A percentile compares a stretch with the other conserved stretches of the same genome.
Evolutionary conservation across 2,797 vertebrate species (phyloP).

Genomic region (Rallus crepitans): DNA sequence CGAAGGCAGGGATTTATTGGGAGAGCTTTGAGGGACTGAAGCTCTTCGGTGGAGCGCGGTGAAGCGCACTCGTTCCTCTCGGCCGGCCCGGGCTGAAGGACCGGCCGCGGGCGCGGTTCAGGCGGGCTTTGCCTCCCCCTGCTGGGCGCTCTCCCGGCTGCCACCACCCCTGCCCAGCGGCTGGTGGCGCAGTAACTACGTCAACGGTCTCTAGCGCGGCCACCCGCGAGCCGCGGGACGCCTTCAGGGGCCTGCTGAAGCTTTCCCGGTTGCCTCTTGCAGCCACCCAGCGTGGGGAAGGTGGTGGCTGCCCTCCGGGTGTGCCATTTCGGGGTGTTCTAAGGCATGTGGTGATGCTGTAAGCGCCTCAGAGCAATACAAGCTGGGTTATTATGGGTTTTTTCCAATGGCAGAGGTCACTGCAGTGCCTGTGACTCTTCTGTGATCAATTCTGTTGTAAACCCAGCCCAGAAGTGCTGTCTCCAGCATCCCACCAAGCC

Average conservation of each 20-base stretch:
- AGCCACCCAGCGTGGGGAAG: rapidly evolving
- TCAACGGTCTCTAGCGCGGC: rapidly evolving
- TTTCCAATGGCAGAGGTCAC: not conserved
- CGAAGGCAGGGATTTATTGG: rapidly evolving
- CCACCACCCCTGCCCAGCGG: rapidly evolving
- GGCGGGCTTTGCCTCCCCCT: slow-evolving; percentile 12
- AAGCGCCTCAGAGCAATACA: rapidly evolving
- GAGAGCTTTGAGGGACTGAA: rapidly evolving
- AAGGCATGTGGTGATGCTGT: rapidly evolving
- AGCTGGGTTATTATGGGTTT: too few species aligned
- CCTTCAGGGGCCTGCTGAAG: rapidly evolving
- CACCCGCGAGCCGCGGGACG: rapidly evolving
- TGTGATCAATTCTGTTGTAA: not conserved
- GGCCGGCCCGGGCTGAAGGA: not conserved
- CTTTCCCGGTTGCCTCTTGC: too few species aligned
- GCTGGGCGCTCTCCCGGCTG: not conserved
- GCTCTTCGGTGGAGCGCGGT: rapidly evolving
- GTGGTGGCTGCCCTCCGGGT: too few species aligned
- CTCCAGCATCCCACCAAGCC: not conserved
- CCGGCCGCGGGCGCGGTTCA: too few species aligned
- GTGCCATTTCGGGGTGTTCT: not conserved
- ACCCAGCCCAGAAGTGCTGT: not conserved
- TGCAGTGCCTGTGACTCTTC: not conserved
- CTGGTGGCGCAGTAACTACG: rapidly evolving
- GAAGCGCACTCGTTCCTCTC: too few species aligned